Conservation (phyloP, 2,888 invertebrate species). For the Heliconius hortense region DNA sequence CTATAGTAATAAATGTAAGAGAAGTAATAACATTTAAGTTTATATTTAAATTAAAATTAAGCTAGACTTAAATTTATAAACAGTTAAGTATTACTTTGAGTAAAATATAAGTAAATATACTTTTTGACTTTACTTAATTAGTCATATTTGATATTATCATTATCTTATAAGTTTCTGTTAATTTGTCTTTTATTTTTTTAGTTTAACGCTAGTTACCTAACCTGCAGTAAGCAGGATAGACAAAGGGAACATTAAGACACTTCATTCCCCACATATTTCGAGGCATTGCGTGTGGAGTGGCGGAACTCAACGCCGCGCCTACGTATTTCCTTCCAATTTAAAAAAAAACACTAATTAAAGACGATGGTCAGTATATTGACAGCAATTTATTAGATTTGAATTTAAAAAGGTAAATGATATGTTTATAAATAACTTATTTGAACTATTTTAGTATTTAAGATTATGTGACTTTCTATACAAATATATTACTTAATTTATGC, state of each 20-base stretch:
- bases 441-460: background rate
- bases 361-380: conserved; percentile 52
- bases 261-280: background rate
- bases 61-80: background rate
- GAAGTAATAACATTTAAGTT: background rate
- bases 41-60: background rate
- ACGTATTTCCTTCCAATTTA: background rate
- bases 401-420: background rate
- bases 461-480: background rate
- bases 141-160: background rate
- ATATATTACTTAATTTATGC: background rate
- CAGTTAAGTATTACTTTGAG: background rate
- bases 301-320: too few relatives aligned
- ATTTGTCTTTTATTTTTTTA: background rate
- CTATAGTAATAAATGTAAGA: too few relatives aligned
- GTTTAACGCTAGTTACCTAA: background rate
- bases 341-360: background rate
- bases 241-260: background rate
- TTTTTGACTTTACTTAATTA: background rate
- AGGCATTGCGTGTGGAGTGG: background rate
- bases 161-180: background rate
- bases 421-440: conserved; percentile 9
- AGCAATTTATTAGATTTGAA: background rate
- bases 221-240: background rate
- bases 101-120: background rate